These are phyloP conservation scores for Morone chrysops DNA, from an alignment of 2,113 vertebrate species.

Conservation along the genomic window DNA sequence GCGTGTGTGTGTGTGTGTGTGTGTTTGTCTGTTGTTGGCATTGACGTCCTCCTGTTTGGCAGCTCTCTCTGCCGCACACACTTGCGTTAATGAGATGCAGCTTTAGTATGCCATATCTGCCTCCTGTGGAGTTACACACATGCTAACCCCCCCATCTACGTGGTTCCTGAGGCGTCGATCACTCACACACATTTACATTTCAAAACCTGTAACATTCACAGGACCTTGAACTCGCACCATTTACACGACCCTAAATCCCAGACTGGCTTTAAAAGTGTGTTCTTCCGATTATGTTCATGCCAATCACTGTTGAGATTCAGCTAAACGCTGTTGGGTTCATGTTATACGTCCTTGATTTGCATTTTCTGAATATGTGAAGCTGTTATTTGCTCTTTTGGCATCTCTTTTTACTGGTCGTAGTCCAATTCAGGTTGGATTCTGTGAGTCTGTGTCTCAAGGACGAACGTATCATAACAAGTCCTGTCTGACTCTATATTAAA, in stretches of 20 bases:
- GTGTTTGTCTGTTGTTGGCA: slow-evolving; percentile 47
- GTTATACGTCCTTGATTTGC: background rate
- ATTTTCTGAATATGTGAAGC: too few relatives aligned
- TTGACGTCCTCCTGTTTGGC: slow-evolving; percentile 53
- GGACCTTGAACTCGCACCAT: slow-evolving; percentile 51
- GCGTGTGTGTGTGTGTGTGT: slow-evolving; percentile 7
- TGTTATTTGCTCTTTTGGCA: too few relatives aligned
- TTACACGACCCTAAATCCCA: background rate
- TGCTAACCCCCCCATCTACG: slow-evolving; percentile 15
- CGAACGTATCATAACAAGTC: background rate
- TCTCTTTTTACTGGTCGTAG: background rate
- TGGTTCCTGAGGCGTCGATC: slow-evolving; percentile 23
- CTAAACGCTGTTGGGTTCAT: background rate
- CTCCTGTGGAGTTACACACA: slow-evolving; percentile 67
- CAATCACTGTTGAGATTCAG: slow-evolving; percentile 16
- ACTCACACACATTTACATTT: slow-evolving; percentile 64
- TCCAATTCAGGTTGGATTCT: background rate
- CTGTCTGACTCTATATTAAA: background rate
- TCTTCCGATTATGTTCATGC: slow-evolving; percentile 28
- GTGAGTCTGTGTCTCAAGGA: background rate
- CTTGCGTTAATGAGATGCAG: slow-evolving; percentile 64
- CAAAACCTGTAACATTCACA: slow-evolving; percentile 43
- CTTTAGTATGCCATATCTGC: slow-evolving; percentile 32
- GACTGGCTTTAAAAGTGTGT: background rate
- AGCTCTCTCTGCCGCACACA: slow-evolving; percentile 23